Evolutionary conservation across 2,113 vertebrate species (phyloP).

Genomic region (Cathartes aura): DNA sequence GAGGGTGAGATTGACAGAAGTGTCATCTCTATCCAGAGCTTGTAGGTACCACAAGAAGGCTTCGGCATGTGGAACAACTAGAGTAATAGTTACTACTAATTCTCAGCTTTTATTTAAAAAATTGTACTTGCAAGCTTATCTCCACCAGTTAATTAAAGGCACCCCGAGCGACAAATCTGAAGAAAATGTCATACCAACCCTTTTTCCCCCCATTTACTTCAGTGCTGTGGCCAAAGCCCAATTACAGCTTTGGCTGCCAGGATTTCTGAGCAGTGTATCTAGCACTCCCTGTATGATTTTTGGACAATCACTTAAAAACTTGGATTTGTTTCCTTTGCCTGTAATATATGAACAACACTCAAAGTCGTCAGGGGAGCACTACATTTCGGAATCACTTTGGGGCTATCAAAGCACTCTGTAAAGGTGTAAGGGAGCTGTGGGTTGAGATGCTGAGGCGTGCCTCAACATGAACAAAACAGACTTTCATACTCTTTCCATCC

Average conservation of each 20-base stretch:
- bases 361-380: neutral
- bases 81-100: neutral
- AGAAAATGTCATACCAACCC: neutral
- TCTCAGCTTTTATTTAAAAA: neutral
- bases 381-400: neutral
- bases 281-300: neutral
- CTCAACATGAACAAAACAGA: neutral
- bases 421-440: neutral
- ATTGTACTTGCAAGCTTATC: neutral
- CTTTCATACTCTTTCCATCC: neutral
- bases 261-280: neutral
- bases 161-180: rapidly evolving
- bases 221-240: neutral
- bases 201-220: neutral
- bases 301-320: neutral
- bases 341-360: neutral
- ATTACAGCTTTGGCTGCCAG: neutral
- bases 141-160: neutral
- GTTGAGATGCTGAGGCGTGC: neutral
- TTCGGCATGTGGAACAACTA: neutral
- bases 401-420: neutral
- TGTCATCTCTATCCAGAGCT: neutral
- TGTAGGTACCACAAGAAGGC: neutral
- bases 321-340: neutral
- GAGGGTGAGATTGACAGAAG: rapidly evolving